These are phyloP conservation scores for Drosophila novamexicana DNA, from an alignment of 1,140 invertebrate genomes.

Conservation along the genomic window DNA sequence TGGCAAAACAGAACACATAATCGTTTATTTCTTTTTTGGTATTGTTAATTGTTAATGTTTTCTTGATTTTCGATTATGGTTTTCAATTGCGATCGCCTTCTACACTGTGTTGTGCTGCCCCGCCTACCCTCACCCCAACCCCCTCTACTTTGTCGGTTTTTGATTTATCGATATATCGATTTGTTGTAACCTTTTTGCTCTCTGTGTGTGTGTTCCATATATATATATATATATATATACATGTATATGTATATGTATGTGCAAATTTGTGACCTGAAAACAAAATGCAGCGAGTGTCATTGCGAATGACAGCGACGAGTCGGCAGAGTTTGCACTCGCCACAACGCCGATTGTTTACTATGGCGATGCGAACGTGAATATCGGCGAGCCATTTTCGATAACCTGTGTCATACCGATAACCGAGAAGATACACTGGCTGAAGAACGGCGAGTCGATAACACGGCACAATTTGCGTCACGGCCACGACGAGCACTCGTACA, in stretches of 20 bases:
- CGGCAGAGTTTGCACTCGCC: slow-evolving; percentile 56
- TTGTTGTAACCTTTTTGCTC: slow-evolving; percentile 39
- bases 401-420: slow-evolving; percentile 78
- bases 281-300: slow-evolving; percentile 40
- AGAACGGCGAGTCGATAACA: slow-evolving; percentile 75
- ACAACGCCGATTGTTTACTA: slow-evolving; percentile 66
- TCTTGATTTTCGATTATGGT: slow-evolving; percentile 44
- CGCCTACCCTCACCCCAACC: no score
- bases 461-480: slow-evolving; percentile 80
- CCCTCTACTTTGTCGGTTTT: slow-evolving; percentile 3
- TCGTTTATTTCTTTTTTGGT: slow-evolving; percentile 33
- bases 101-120: background rate
- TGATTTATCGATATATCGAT: slow-evolving; percentile 3
- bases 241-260: slow-evolving; percentile 17
- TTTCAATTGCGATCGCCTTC: slow-evolving; percentile 15
- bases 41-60: slow-evolving; percentile 44
- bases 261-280: slow-evolving; percentile 26
- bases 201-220: slow-evolving; percentile 17
- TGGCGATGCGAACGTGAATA: slow-evolving; percentile 72
- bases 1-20: slow-evolving; percentile 20
- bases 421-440: slow-evolving; percentile 78
- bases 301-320: slow-evolving; percentile 48
- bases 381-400: slow-evolving; percentile 79
- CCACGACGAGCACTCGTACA: slow-evolving; percentile 77
- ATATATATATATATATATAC: slow-evolving; percentile 13